A percentile compares a stretch with the other conserved stretches of the same genome.
Conservation (phyloP, 2,113 vertebrate genomes). For the Galbula dea region DNA sequence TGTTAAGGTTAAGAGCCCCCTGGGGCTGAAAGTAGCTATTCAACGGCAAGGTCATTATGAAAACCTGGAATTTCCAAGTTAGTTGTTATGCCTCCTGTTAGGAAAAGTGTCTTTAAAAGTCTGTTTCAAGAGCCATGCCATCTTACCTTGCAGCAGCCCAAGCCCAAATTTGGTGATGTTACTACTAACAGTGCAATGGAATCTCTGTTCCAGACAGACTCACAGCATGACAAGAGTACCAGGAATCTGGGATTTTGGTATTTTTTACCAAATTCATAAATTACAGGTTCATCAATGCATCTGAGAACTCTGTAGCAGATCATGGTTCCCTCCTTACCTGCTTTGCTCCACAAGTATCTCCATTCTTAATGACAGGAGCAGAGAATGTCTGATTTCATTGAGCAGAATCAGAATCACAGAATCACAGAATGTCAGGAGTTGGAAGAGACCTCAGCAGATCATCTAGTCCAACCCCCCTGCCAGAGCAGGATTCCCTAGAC, state of each 20-base stretch:
- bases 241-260: background rate
- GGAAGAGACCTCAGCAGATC: too few species aligned
- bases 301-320: background rate
- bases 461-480: too few species aligned
- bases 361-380: background rate
- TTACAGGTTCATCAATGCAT: background rate
- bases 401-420: too few species aligned
- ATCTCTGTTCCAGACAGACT: background rate
- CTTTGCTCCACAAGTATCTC: background rate
- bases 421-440: too few species aligned
- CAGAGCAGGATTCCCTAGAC: too few species aligned
- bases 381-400: background rate
- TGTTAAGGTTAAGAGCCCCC: slow-evolving; percentile 18
- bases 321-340: background rate
- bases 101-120: background rate
- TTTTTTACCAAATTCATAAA: background rate
- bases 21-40: background rate
- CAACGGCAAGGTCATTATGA: slow-evolving; percentile 11
- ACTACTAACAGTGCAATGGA: background rate
- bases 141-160: background rate
- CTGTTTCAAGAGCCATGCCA: background rate
- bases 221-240: background rate
- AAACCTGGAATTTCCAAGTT: background rate
- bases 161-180: background rate
- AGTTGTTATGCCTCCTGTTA: background rate